phyloP scores from a whole-genome alignment of 2,797 vertebrate genomes.

The Loriculus beryllinus region DNA sequence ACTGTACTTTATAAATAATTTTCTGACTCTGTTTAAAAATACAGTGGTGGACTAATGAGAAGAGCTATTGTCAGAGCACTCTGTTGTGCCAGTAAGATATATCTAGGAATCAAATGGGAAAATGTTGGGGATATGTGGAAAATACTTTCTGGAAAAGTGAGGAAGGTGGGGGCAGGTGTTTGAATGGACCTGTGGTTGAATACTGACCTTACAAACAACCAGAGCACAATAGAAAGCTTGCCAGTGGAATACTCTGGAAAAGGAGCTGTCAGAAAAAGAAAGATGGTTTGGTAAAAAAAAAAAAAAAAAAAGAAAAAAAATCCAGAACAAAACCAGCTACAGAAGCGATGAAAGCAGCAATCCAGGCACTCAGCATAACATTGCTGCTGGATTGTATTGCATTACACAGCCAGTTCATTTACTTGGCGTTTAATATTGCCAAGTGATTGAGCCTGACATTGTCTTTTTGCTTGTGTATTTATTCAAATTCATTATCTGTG shows the following conservation, averaged over 20 bases:
- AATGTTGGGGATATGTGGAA: not conserved
- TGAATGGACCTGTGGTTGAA: not conserved
- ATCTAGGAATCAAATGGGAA: not conserved
- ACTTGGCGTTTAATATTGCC: not conserved
- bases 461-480: constrained; percentile 38
- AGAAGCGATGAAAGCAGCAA: not conserved
- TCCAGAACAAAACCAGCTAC: not conserved
- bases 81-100: not conserved
- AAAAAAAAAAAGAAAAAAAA: not conserved
- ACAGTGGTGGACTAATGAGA: not conserved
- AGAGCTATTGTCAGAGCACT: not conserved
- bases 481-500: constrained; percentile 41
- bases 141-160: not conserved
- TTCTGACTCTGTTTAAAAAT: not conserved
- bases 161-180: not conserved
- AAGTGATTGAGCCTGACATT: constrained; percentile 14
- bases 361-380: not conserved
- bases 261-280: not conserved
- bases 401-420: not conserved
- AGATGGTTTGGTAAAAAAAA: not conserved
- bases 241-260: not conserved
- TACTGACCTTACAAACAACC: accelerated
- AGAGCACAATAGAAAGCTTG: accelerated
- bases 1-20: not conserved
- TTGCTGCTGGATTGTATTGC: not conserved